phyloP scores from a whole-genome alignment of 2,888 invertebrate genomes.

The Idaea straminata region DNA sequence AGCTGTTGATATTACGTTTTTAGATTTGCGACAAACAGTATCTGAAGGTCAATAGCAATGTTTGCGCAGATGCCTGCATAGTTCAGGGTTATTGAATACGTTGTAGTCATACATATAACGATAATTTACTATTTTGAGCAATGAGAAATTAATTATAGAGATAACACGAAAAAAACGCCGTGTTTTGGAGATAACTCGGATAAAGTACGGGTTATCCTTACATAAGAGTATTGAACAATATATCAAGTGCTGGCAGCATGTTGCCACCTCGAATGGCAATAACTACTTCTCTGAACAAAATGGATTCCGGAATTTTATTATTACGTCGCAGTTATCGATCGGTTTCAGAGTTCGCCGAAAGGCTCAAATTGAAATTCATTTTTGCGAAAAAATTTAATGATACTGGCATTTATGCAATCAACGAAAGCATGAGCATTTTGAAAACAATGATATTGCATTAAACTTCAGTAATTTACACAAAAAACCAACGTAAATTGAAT shows the following conservation, averaged over 20 bases:
- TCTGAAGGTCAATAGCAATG: conserved; percentile 48
- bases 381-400: not conserved
- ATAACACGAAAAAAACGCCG: not conserved
- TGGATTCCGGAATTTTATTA: too few species aligned
- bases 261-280: too few species aligned
- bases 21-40: conserved; percentile 24
- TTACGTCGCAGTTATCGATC: too few species aligned
- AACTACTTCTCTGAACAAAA: too few species aligned
- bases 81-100: not conserved
- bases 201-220: too few species aligned
- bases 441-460: not conserved
- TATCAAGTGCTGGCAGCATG: too few species aligned
- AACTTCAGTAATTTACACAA: not conserved
- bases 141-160: not conserved
- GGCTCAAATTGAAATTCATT: not conserved
- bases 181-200: too few species aligned
- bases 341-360: not conserved
- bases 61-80: conserved; percentile 43
- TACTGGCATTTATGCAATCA: not conserved
- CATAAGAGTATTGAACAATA: too few species aligned
- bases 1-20: conserved; percentile 22
- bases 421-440: not conserved
- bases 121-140: not conserved
- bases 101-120: not conserved
- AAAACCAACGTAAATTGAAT: not conserved